Percentiles rank a stretch among this genome's conserved stretches.
These are phyloP conservation scores for Microplitis demolitor DNA, from an alignment of 1,140 invertebrate genomes.

Conservation along the genomic window DNA sequence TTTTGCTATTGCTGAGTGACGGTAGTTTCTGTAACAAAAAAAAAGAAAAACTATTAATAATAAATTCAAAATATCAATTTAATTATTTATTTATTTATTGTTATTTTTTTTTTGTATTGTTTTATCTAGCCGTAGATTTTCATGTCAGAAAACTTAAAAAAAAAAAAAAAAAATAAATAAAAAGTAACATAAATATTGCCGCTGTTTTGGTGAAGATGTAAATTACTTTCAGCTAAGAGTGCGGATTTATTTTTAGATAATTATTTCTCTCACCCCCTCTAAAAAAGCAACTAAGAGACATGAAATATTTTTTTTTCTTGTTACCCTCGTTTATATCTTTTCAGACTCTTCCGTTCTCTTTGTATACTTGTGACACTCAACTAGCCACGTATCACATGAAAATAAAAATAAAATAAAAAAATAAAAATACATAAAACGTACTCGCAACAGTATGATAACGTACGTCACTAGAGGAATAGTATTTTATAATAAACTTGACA, in stretches of 20 bases:
- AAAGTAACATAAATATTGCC: neutral
- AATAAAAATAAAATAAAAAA: neutral
- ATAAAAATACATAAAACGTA: neutral
- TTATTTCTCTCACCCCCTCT: neutral
- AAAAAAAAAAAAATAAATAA: neutral
- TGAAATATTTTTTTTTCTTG: conserved; percentile 6
- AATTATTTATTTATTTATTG: neutral
- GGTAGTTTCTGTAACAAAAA: conserved; percentile 52
- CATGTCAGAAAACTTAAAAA: neutral
- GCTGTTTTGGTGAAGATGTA: neutral
- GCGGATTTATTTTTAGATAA: conserved; percentile 8
- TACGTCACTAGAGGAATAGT: no score
- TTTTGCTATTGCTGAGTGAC: conserved; percentile 53
- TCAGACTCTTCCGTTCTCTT: neutral
- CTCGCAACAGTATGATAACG: no score
- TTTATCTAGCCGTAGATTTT: neutral
- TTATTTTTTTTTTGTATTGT: neutral
- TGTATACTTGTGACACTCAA: neutral
- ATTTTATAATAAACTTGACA: no score
- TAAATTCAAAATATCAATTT: neutral
- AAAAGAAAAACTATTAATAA: conserved; percentile 10
- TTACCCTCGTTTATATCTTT: neutral
- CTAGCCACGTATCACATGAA: neutral
- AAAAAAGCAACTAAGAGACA: conserved; percentile 3
- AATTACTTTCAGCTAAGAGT: neutral